Percentiles rank a stretch among this genome's conserved stretches.
Conservation (phyloP, 2,888 invertebrate species). For the Drosophila prostipennis region DNA sequence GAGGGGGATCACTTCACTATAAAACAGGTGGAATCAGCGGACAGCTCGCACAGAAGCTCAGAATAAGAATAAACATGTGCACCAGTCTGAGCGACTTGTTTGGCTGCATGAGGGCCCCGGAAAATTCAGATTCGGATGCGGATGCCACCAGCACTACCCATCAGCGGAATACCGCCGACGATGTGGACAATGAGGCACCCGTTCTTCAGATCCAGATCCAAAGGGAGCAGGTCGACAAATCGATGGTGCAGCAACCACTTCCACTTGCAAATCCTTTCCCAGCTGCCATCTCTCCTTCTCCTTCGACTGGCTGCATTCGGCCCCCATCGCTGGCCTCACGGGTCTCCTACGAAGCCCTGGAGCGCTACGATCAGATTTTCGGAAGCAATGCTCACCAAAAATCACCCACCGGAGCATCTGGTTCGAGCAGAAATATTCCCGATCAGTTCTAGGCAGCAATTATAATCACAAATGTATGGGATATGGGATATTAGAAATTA, state of each 20-base stretch:
- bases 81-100: constrained; percentile 42
- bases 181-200: neutral
- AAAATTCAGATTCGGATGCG: constrained; percentile 15
- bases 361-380: constrained; percentile 1
- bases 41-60: constrained; percentile 1
- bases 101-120: constrained; percentile 35
- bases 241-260: neutral
- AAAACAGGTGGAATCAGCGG: neutral
- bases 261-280: neutral
- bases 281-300: no score
- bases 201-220: neutral
- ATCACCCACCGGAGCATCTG: no score
- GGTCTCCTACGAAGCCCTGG: constrained; percentile 39
- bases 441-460: constrained; percentile 9
- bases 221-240: neutral
- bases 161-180: neutral
- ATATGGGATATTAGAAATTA: no score
- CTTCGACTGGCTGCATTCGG: neutral
- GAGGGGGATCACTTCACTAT: neutral
- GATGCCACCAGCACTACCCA: constrained; percentile 6
- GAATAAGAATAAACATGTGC: constrained; percentile 36
- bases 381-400: neutral
- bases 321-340: constrained; percentile 1
- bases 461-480: no score
- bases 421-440: neutral